A percentile compares a stretch with the other conserved stretches of the same genome.
Evolutionary conservation across 2,888 invertebrate species (phyloP).

Genomic region (Galerucella nymphaeae): DNA sequence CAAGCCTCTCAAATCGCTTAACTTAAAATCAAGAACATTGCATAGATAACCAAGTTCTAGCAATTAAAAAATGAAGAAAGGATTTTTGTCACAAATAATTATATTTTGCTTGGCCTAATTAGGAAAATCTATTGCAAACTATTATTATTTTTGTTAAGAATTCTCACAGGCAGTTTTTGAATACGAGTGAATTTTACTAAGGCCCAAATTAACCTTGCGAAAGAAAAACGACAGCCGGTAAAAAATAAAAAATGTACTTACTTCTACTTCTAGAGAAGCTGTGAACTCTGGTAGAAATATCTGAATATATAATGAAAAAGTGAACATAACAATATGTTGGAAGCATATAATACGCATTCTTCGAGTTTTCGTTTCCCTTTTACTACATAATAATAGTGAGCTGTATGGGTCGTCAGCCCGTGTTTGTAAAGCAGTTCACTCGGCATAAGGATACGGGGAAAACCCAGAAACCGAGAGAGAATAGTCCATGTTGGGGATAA

Average conservation of each 20-base stretch:
- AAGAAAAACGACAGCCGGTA: slow-evolving; percentile 18
- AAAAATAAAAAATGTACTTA: slow-evolving; percentile 33
- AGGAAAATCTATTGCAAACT: no score
- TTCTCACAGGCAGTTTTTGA: neutral
- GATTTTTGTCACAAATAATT: no score
- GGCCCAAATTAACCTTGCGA: slow-evolving; percentile 16
- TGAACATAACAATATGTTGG: slow-evolving; percentile 64
- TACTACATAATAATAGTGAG: slow-evolving; percentile 64
- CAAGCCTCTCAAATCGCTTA: no score
- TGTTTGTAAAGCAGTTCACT: slow-evolving; percentile 60
- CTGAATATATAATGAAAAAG: slow-evolving; percentile 60
- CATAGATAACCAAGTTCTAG: no score
- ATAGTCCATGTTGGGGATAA: slow-evolving; percentile 64
- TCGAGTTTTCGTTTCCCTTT: slow-evolving; percentile 62
- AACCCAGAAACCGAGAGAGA: slow-evolving; percentile 52
- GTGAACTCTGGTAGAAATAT: slow-evolving; percentile 51
- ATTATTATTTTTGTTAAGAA: neutral
- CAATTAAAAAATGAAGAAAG: no score
- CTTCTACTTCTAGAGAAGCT: slow-evolving; percentile 36
- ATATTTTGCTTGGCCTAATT: no score
- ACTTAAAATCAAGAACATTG: no score
- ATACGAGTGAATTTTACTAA: neutral
- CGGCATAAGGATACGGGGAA: slow-evolving; percentile 51
- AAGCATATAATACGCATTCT: slow-evolving; percentile 63
- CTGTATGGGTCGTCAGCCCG: slow-evolving; percentile 63